phyloP scores from a whole-genome alignment of 2,797 vertebrate species.

The Sebastes matsubarae region DNA sequence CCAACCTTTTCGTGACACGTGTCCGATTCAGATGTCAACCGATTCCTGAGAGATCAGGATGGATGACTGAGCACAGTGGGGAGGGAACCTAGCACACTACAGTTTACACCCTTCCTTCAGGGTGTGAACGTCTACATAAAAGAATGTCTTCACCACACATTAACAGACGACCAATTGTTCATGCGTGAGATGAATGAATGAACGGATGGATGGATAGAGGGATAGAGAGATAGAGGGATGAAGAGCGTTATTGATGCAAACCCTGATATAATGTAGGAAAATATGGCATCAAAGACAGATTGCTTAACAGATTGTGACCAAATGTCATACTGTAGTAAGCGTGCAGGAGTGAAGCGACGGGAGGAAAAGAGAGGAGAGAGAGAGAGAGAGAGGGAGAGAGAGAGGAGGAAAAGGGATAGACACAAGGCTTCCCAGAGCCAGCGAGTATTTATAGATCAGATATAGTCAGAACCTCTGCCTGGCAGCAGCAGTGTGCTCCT shows the following conservation, averaged over 20 bases:
- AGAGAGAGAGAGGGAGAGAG: constrained; percentile 3
- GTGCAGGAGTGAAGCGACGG: constrained; percentile 24
- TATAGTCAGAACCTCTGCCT: constrained; percentile 73
- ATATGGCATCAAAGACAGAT: constrained; percentile 49
- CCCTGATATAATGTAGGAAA: constrained; percentile 16
- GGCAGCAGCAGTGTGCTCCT: constrained; percentile 62
- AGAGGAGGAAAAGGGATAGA: constrained; percentile 41
- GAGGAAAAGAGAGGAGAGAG: constrained; percentile 14
- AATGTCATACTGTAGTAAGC: constrained; percentile 49
- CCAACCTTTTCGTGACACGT: constrained; percentile 12
- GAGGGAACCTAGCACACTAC: not conserved
- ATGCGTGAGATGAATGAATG: not conserved
- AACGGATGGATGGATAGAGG: not conserved
- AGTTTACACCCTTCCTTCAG: not conserved
- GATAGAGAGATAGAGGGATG: not conserved
- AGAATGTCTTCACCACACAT: not conserved
- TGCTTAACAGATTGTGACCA: constrained; percentile 64
- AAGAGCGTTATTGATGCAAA: not conserved
- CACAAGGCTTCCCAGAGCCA: constrained; percentile 60
- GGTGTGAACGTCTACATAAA: not conserved
- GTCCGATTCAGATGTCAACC: constrained; percentile 35
- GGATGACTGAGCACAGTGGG: not conserved
- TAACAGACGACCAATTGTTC: not conserved
- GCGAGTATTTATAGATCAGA: constrained; percentile 79
- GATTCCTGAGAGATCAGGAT: constrained; percentile 3